Percentiles rank a stretch among this genome's conserved stretches.
Conservation (phyloP, 1,140 invertebrate genomes). For the Ceratoteleas bidentatus region DNA sequence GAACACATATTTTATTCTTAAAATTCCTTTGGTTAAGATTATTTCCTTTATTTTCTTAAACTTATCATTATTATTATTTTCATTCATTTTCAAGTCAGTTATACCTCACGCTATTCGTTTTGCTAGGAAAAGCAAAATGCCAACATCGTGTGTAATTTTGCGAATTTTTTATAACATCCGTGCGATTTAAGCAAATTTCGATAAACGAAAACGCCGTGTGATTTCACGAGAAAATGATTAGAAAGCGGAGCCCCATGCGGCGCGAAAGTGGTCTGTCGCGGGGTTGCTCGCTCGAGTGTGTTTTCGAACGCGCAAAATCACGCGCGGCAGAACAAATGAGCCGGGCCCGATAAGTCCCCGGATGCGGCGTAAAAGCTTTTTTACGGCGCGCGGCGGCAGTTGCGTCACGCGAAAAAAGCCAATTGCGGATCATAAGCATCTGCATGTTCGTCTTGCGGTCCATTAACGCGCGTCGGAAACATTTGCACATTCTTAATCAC, state of each 20-base stretch:
- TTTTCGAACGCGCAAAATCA: slow-evolving; percentile 1
- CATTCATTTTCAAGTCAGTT: too few species aligned
- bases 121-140: too few species aligned
- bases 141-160: too few species aligned
- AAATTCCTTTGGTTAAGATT: too few species aligned
- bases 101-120: too few species aligned
- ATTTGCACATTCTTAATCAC: slow-evolving; percentile 59
- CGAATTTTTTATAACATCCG: too few species aligned
- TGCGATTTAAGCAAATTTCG: too few species aligned
- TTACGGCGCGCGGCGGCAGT: slow-evolving; percentile 21
- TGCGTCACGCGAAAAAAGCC: slow-evolving; percentile 47
- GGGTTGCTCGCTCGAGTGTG: slow-evolving; percentile 36
- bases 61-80: too few species aligned
- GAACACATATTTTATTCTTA: too few species aligned
- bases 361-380: slow-evolving; percentile 30
- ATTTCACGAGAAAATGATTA: too few species aligned
- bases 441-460: slow-evolving; percentile 51
- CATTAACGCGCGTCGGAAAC: slow-evolving; percentile 54
- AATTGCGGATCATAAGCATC: slow-evolving; percentile 47
- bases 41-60: too few species aligned
- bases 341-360: slow-evolving; percentile 6
- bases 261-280: slow-evolving; percentile 54
- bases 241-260: slow-evolving; percentile 58
- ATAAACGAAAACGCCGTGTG: too few species aligned
- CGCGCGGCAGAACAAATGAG: slow-evolving; percentile 7